Evolutionary conservation across 2,888 invertebrate genomes (phyloP).

Genomic region (Portevinia maculata): DNA sequence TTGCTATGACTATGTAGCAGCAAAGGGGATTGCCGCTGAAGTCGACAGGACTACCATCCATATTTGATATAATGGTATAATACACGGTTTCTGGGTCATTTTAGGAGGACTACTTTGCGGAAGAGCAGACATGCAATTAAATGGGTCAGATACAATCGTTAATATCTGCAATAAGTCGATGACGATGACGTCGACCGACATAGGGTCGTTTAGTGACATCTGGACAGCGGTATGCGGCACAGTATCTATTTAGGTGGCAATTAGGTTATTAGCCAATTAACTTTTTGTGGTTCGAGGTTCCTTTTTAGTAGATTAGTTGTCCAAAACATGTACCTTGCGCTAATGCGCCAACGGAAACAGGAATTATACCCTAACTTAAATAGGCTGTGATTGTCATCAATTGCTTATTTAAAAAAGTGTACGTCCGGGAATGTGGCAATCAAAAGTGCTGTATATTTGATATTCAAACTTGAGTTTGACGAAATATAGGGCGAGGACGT

Average conservation of each 20-base stretch:
- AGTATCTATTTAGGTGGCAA: slow-evolving; percentile 47
- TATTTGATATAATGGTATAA: slow-evolving; percentile 36
- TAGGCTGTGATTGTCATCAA: too few species aligned
- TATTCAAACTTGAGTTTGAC: too few species aligned
- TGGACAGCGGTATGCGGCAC: slow-evolving; percentile 47
- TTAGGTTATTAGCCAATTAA: slow-evolving; percentile 44
- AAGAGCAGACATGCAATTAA: slow-evolving; percentile 64
- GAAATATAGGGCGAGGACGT: too few species aligned
- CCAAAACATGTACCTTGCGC: too few species aligned
- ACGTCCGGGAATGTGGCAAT: too few species aligned
- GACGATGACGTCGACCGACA: neutral
- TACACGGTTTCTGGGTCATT: slow-evolving; percentile 67
- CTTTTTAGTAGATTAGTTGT: neutral
- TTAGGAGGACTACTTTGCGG: slow-evolving; percentile 55
- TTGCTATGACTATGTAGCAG: slow-evolving; percentile 1
- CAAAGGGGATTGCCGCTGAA: neutral
- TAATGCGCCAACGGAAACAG: too few species aligned
- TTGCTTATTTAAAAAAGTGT: too few species aligned
- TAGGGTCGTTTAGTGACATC: slow-evolving; percentile 14
- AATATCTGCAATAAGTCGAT: slow-evolving; percentile 62
- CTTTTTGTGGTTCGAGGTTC: slow-evolving; percentile 11
- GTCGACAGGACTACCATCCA: slow-evolving; percentile 1
- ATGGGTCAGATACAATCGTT: slow-evolving; percentile 63
- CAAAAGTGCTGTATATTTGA: too few species aligned
- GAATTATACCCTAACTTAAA: too few species aligned